These are phyloP conservation scores for Drepanosiphum platanoidis DNA, from an alignment of 2,888 invertebrate species.

Conservation along the genomic window DNA sequence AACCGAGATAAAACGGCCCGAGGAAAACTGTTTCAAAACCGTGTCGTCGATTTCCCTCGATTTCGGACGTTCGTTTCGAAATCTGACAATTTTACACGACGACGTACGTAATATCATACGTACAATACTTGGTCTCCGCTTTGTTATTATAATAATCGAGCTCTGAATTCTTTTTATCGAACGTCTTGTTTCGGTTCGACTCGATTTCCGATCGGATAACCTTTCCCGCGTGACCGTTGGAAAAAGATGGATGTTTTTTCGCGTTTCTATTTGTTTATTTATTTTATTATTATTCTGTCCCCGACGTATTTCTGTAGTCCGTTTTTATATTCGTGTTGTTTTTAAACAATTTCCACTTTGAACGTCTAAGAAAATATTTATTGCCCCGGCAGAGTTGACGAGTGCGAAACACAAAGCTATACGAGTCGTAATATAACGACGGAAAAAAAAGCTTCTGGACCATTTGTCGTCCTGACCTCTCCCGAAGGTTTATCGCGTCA, in stretches of 20 bases:
- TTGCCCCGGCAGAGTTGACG: neutral
- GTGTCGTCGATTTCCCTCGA: no score
- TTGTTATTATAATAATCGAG: no score
- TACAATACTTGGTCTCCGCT: no score
- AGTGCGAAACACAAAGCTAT: neutral
- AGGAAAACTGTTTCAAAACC: no score
- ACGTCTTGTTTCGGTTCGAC: no score
- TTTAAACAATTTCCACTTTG: neutral
- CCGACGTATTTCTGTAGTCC: no score
- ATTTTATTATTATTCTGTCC: no score
- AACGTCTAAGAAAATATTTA: neutral
- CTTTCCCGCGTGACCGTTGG: neutral
- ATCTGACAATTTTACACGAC: no score
- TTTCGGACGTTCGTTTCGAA: no score
- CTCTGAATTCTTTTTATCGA: no score
- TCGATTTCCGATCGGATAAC: neutral
- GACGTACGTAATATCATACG: no score
- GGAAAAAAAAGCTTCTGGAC: constrained; percentile 27
- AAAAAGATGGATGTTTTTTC: neutral
- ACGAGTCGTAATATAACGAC: neutral
- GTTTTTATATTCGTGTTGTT: neutral
- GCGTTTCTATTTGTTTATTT: neutral
- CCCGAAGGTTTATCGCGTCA: neutral
- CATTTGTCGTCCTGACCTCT: constrained; percentile 17
- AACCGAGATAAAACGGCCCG: no score